Evolutionary conservation across 2,888 invertebrate species (phyloP).

Genomic region (Hyppa rectilinea): DNA sequence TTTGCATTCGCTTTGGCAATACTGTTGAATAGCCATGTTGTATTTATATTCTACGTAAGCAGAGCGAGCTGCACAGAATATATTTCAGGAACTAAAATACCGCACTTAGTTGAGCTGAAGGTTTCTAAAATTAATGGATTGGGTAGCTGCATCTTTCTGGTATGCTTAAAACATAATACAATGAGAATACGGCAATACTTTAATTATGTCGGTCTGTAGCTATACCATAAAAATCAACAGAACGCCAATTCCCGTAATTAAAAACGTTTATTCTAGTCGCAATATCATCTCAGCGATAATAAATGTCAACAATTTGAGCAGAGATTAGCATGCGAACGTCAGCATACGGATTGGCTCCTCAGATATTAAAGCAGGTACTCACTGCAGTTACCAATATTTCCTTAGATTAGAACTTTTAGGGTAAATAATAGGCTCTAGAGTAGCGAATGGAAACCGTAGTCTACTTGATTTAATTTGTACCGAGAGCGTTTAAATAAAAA

Average conservation of each 20-base stretch:
- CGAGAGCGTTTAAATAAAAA: not conserved
- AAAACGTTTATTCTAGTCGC: no score
- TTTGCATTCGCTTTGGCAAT: slow-evolving; percentile 60
- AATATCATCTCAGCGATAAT: no score
- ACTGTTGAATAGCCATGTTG: slow-evolving; percentile 53
- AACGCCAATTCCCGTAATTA: not conserved
- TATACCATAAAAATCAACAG: not conserved
- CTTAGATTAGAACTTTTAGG: not conserved
- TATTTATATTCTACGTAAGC: slow-evolving; percentile 44
- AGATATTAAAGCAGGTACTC: not conserved
- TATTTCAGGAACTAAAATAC: slow-evolving; percentile 3
- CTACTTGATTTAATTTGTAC: not conserved
- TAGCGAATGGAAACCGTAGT: not conserved
- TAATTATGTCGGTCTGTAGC: no score
- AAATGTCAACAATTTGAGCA: not conserved
- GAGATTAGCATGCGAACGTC: not conserved
- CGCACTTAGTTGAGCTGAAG: slow-evolving; percentile 12
- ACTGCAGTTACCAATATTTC: not conserved
- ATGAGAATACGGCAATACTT: not conserved
- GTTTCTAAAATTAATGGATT: no score
- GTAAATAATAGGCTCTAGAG: not conserved
- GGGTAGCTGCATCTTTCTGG: not conserved
- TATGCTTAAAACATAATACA: not conserved
- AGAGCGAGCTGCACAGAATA: slow-evolving; percentile 22
- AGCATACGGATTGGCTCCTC: not conserved